phyloP scores from a whole-genome alignment of 2,797 vertebrate genomes.

The Pantherophis alleghaniensis region DNA sequence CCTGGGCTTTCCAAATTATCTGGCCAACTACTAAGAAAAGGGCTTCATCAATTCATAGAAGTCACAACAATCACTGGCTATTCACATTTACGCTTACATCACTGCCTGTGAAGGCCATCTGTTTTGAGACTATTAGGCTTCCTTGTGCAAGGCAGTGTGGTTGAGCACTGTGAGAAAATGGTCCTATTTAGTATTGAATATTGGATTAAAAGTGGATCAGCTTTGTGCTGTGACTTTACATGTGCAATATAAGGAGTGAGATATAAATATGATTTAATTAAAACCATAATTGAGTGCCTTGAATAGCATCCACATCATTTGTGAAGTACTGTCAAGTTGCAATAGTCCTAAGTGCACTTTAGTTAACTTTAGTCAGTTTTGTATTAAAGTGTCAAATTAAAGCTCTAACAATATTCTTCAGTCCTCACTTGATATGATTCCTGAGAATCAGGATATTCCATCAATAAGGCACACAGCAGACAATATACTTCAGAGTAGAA shows the following conservation, averaged over 20 bases:
- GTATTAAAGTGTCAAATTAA: not conserved
- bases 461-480: not conserved
- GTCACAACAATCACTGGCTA: not conserved
- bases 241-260: not conserved
- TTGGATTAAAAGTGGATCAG: not conserved
- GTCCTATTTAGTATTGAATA: not conserved
- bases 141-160: not conserved
- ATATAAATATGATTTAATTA: constrained; percentile 25
- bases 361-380: not conserved
- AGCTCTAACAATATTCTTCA: not conserved
- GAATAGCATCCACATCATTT: not conserved
- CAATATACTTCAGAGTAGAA: not conserved
- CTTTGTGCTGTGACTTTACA: not conserved
- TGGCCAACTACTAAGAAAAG: not conserved
- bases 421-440: not conserved
- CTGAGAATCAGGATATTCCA: not conserved
- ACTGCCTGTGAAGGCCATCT: not conserved
- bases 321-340: not conserved
- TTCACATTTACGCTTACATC: not conserved
- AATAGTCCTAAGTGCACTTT: not conserved
- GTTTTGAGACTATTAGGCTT: not conserved
- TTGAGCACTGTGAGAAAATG: not conserved
- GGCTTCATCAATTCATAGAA: not conserved
- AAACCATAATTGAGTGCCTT: not conserved
- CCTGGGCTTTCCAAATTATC: not conserved